phyloP scores from a whole-genome alignment of 2,797 vertebrate species.

The Oryzias sinensis region DNA sequence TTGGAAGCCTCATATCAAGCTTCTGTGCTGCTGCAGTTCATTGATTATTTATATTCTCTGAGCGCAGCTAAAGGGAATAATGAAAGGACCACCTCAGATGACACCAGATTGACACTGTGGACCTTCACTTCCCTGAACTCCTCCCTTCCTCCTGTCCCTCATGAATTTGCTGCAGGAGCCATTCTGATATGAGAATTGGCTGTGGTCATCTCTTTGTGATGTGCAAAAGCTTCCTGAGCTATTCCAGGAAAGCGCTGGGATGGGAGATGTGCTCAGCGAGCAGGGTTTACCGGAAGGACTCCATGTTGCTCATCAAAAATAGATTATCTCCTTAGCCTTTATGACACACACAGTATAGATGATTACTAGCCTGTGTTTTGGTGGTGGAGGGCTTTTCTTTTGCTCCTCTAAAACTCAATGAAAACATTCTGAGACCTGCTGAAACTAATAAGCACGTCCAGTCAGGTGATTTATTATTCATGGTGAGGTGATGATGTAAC shows the following conservation, averaged over 20 bases:
- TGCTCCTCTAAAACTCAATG: constrained; percentile 4
- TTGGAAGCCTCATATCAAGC: constrained; percentile 43
- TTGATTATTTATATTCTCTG: constrained; percentile 76
- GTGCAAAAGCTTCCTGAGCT: constrained; percentile 48
- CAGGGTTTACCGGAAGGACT: constrained; percentile 64
- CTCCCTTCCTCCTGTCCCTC: not conserved
- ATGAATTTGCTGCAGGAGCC: constrained; percentile 5
- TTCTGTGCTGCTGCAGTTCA: constrained; percentile 75
- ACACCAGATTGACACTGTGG: not conserved
- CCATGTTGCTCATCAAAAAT: constrained; percentile 73
- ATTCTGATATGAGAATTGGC: constrained; percentile 21
- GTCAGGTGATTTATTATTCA: constrained; percentile 64
- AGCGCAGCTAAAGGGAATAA: constrained; percentile 23
- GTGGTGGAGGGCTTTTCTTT: constrained; percentile 11
- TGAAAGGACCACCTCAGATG: not conserved
- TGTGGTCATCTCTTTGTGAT: constrained; percentile 51
- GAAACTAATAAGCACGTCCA: constrained; percentile 19
- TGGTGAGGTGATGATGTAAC: constrained; percentile 65
- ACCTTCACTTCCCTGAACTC: not conserved
- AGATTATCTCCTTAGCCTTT: constrained; percentile 60
- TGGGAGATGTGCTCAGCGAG: constrained; percentile 48
- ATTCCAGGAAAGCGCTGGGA: constrained; percentile 65
- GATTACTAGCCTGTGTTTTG: constrained; percentile 28
- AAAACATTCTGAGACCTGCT: constrained; percentile 7
- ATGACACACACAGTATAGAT: constrained; percentile 41